Base-by-base conservation (phyloP, 2,888 invertebrate genomes). In the Stramonita haemastoma region DNA sequence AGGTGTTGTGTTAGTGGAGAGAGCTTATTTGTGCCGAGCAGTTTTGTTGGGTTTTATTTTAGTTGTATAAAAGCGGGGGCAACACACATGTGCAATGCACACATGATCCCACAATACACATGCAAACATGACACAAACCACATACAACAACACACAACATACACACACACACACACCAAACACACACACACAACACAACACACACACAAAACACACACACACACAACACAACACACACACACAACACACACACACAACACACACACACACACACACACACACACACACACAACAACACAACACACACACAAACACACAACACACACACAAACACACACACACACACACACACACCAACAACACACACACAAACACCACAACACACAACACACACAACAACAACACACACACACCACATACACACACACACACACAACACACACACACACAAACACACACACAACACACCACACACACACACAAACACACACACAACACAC, bases 111-210 rank as follows among this genome's bases (percentile, higher is more conserved):
- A 13, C 77, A 29, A 77, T 32, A 77, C 32, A 77, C 32, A 77
- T 17, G 32, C 77, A 77, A 32, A 77, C 32, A 77, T 32, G n/a
- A 77, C 17, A 73, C 73, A 73, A n/a, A 29, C n/a, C 29, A 73
- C 73, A 73, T n/a, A 73, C 29, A 73, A 26, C 73, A 73, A n/a
- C 73, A 73, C 73, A n/a, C n/a, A n/a, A n/a, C n/a, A n/a, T n/a
- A 73, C 73, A 73, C 73, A 73, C 26, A n/a, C 73, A 73, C 29
- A 73, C 73, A 73, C 73, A 19, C 1, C 4, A 1, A 15, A 29
- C 22, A 73, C n/a, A n/a, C n/a, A 73, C 73, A 5, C n/a, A 73
- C n/a, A 77, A 29, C 29, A 77, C 70, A 70, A 22, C 22, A 22
- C 77, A 77, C 29, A 77, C 70, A 6, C 70, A 70, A 8, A 26